Percentiles rank a stretch among this genome's conserved stretches.
phyloP scores from a whole-genome alignment of 2,888 invertebrate species.

The Acanthosoma haemorrhoidale region DNA sequence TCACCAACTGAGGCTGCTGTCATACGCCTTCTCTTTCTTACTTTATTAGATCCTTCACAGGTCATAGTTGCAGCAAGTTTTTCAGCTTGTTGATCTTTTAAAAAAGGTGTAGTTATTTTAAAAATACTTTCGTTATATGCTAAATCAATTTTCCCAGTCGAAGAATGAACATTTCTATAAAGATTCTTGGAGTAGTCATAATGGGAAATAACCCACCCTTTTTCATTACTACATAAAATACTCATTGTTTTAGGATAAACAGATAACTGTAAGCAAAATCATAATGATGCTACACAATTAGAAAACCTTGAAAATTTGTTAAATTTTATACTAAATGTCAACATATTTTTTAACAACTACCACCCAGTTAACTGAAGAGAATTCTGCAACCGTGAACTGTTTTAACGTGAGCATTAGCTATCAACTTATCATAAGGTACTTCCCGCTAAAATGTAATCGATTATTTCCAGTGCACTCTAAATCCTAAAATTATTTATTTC shows the following conservation, averaged over 20 bases:
- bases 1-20: not conserved
- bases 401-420: no score
- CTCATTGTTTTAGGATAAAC: slow-evolving; percentile 48
- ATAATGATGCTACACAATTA: not conserved
- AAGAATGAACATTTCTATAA: slow-evolving; percentile 46
- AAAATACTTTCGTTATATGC: slow-evolving; percentile 36
- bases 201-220: slow-evolving; percentile 53
- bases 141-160: slow-evolving; percentile 34
- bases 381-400: no score
- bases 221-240: slow-evolving; percentile 45
- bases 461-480: no score
- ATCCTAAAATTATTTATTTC: no score
- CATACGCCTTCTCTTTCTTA: slow-evolving; percentile 25
- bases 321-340: no score
- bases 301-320: no score
- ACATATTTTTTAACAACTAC: no score
- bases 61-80: slow-evolving; percentile 3
- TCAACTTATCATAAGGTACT: no score
- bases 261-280: not conserved
- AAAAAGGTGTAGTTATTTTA: slow-evolving; percentile 38
- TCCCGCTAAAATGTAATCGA: no score
- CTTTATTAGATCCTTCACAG: slow-evolving; percentile 11
- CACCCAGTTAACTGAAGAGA: no score
- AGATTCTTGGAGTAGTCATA: slow-evolving; percentile 48
- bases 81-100: slow-evolving; percentile 37